phyloP scores from a whole-genome alignment of 2,797 vertebrate genomes.

The Helostoma temminkii region DNA sequence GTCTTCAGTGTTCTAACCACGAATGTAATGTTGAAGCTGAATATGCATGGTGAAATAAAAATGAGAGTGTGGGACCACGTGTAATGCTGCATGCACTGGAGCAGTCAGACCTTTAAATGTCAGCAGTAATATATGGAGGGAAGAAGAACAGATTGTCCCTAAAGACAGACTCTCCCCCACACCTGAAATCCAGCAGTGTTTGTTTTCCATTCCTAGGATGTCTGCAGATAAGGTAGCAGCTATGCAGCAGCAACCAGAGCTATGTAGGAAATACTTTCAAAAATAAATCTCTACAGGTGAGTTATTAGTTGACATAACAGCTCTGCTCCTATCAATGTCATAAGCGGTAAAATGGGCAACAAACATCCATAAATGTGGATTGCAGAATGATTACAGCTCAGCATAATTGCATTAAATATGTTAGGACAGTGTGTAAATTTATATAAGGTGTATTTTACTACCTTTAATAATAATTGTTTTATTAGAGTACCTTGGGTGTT shows the following conservation, averaged over 20 bases:
- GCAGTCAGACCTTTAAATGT: constrained; percentile 34
- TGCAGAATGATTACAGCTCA: constrained; percentile 40
- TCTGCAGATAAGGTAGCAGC: constrained; percentile 45
- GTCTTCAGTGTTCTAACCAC: too few relatives aligned
- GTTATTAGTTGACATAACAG: constrained; percentile 46
- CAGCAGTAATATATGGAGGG: constrained; percentile 27
- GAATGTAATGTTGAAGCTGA: too few relatives aligned
- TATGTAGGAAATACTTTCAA: constrained; percentile 38
- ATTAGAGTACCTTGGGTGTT: constrained; percentile 36
- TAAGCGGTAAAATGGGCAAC: constrained; percentile 38
- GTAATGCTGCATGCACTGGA: constrained; percentile 1
- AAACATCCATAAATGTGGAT: constrained; percentile 44
- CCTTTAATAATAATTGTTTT: constrained; percentile 46
- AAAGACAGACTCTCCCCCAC: constrained; percentile 24
- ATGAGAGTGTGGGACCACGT: neutral
- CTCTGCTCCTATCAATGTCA: constrained; percentile 50
- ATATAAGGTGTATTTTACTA: constrained; percentile 39
- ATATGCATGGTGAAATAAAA: neutral
- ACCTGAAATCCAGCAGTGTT: constrained; percentile 39
- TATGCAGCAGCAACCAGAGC: constrained; percentile 24
- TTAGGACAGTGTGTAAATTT: constrained; percentile 29
- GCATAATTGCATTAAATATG: constrained; percentile 19
- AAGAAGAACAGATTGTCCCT: constrained; percentile 27
- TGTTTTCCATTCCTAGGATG: constrained; percentile 63
- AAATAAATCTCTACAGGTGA: constrained; percentile 56